Percentiles rank a stretch among this genome's conserved stretches.
phyloP scores from a whole-genome alignment of 2,797 vertebrate species.

The Parauchenoglanis ngamensis region DNA sequence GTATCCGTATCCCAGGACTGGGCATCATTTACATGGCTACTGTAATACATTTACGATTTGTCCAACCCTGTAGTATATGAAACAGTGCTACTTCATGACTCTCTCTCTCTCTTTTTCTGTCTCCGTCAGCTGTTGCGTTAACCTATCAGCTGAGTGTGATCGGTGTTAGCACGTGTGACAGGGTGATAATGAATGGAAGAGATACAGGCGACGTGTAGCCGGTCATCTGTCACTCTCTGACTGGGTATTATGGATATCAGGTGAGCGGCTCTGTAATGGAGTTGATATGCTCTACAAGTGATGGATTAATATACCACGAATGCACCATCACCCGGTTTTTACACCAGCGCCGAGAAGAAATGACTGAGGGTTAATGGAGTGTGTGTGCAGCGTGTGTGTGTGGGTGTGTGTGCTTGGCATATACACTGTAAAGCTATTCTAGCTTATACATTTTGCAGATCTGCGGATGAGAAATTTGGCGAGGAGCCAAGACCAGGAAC shows the following conservation, averaged over 20 bases:
- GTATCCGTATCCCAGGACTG: background rate
- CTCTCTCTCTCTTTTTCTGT: constrained; percentile 2
- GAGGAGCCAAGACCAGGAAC: background rate
- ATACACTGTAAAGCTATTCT: background rate
- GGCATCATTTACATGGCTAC: background rate
- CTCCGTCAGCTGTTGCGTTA: constrained; percentile 39
- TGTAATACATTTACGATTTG: background rate
- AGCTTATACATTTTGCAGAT: background rate
- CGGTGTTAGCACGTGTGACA: constrained; percentile 51
- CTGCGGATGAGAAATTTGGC: background rate
- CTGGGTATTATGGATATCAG: constrained; percentile 50
- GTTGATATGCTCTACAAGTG: constrained; percentile 40
- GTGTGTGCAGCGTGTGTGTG: constrained; percentile 1
- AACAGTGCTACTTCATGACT: constrained; percentile 2
- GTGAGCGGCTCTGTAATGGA: constrained; percentile 40
- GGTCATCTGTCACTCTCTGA: constrained; percentile 54
- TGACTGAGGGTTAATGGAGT: background rate
- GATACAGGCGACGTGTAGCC: constrained; percentile 37
- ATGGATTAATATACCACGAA: constrained; percentile 38
- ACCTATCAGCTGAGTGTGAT: constrained; percentile 53
- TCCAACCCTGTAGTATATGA: background rate
- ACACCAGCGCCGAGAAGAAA: background rate
- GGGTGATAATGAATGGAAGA: constrained; percentile 50
- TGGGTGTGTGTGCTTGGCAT: constrained; percentile 21
- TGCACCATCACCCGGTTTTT: constrained; percentile 29